These are phyloP conservation scores for Artibeus jamaicensis DNA, from an alignment of 2,797 vertebrate genomes.

Conservation along the genomic window DNA sequence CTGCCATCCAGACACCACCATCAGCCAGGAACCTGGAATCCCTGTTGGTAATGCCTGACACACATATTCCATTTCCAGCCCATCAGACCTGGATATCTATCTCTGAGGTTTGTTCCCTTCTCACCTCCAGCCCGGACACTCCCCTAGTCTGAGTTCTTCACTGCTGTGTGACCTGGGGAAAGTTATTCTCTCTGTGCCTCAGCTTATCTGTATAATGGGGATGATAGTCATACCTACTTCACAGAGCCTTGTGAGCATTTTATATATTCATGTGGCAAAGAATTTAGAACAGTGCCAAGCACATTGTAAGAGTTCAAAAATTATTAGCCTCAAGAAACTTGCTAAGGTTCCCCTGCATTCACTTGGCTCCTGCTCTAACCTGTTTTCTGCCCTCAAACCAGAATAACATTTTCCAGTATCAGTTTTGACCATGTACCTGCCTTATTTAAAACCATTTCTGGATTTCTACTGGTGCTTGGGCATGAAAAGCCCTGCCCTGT, in stretches of 20 bases:
- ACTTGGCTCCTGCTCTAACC: not conserved
- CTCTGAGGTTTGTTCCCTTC: not conserved
- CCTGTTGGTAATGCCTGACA: not conserved
- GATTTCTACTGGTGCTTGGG: not conserved
- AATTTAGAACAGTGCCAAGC: not conserved
- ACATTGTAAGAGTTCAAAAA: not conserved
- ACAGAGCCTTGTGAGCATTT: not conserved
- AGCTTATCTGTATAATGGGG: not conserved
- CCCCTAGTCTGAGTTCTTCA: not conserved
- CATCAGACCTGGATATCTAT: not conserved
- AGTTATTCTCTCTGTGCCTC: not conserved
- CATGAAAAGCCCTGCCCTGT: not conserved
- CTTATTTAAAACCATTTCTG: not conserved
- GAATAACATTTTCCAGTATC: not conserved
- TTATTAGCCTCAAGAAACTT: not conserved
- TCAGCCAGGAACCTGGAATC: not conserved
- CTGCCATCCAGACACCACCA: not conserved
- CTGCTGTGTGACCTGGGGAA: not conserved
- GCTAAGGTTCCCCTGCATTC: not conserved
- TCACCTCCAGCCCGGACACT: not conserved
- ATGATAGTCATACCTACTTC: not conserved
- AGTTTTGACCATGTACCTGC: not conserved
- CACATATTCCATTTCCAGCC: not conserved
- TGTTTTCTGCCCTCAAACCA: not conserved
- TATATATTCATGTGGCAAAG: not conserved